Conservation (phyloP, 2,888 invertebrate genomes). For the Machimus atricapillus region DNA sequence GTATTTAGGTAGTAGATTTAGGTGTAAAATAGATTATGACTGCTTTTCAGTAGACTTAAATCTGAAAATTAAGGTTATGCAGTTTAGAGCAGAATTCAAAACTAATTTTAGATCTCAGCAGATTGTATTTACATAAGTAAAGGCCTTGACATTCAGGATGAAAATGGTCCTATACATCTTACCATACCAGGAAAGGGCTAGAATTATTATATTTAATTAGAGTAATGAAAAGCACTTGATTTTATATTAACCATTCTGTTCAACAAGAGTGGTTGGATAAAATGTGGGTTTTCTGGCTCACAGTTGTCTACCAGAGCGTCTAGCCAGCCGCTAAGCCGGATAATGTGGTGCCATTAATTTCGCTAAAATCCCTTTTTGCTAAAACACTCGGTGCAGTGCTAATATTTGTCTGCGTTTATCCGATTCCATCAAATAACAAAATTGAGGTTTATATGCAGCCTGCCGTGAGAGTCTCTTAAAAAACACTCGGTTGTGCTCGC, state of each 20-base stretch:
- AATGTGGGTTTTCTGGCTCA: background rate
- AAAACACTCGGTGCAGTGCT: conserved; percentile 1
- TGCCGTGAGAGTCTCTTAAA: background rate
- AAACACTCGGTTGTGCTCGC: conserved; percentile 6
- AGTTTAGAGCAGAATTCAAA: too few relatives aligned
- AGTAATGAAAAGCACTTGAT: background rate
- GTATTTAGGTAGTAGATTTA: background rate
- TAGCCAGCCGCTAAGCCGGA: background rate
- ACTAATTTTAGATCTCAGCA: background rate
- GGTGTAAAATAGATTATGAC: background rate
- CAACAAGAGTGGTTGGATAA: background rate
- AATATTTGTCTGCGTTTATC: conserved; percentile 22
- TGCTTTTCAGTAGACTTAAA: background rate
- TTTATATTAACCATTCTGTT: background rate
- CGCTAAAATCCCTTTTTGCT: conserved; percentile 17
- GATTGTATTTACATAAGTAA: too few relatives aligned
- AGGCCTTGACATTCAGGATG: background rate
- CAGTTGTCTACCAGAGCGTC: background rate
- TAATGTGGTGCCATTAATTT: conserved; percentile 13
- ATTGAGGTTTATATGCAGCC: conserved; percentile 31
- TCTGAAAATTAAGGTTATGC: background rate
- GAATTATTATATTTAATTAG: background rate
- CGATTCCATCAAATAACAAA: conserved; percentile 27
- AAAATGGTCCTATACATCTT: background rate
- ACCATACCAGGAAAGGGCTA: background rate